Conservation (phyloP, 2,797 vertebrate genomes). For the Heteromormyrus szaboi region DNA sequence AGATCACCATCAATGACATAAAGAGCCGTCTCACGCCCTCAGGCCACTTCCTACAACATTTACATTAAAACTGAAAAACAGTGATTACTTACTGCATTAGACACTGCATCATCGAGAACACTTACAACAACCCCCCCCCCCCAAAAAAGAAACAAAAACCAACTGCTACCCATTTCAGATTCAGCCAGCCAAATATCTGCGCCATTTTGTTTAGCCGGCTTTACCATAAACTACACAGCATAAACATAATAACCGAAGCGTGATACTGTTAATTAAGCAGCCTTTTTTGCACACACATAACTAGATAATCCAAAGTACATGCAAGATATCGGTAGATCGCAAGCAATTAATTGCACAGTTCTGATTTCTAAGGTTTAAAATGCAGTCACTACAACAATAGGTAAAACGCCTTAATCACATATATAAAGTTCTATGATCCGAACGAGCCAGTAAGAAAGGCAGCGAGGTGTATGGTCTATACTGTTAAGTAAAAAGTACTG, state of each 20-base stretch:
- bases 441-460: background rate
- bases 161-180: background rate
- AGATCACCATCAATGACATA: constrained; percentile 18
- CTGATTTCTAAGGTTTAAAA: background rate
- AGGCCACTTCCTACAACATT: constrained; percentile 53
- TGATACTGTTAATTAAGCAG: background rate
- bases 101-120: background rate
- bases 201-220: constrained; percentile 41
- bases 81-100: background rate
- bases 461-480: background rate
- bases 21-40: constrained; percentile 51
- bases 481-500: background rate
- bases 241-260: background rate
- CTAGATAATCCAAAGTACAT: background rate
- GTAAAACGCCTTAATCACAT: background rate
- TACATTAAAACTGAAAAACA: constrained; percentile 15
- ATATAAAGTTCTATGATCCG: background rate
- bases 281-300: background rate
- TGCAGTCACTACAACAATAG: background rate
- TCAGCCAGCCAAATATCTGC: constrained; percentile 21
- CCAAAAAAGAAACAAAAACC: background rate
- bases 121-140: background rate
- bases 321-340: background rate
- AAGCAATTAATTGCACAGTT: background rate
- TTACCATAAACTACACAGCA: constrained; percentile 17